phyloP scores from a whole-genome alignment of 2,797 vertebrate genomes.

The Phrynocephalus forsythii region DNA sequence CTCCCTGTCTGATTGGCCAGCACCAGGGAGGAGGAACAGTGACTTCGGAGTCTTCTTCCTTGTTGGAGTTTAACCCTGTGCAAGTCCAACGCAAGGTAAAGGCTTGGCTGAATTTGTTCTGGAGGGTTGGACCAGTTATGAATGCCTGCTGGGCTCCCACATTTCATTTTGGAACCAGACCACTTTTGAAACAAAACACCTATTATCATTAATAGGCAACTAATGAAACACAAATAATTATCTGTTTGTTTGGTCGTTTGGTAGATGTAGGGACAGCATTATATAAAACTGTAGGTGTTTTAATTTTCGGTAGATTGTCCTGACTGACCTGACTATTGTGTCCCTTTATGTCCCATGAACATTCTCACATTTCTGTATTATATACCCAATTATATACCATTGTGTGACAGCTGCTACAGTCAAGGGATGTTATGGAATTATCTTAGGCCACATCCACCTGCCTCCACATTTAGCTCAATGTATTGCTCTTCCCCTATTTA shows the following conservation, averaged over 20 bases:
- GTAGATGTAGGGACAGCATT: not conserved
- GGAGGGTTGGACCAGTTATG: too few relatives aligned
- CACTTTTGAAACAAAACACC: too few relatives aligned
- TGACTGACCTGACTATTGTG: not conserved
- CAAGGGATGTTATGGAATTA: not conserved
- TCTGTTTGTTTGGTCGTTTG: not conserved
- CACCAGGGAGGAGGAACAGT: too few relatives aligned
- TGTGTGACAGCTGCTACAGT: slow-evolving; percentile 10
- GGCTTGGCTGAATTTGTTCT: too few relatives aligned
- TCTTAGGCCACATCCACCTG: slow-evolving; percentile 36
- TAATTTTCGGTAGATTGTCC: not conserved
- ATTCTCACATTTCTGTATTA: not conserved
- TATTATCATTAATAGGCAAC: too few relatives aligned
- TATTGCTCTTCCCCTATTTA: slow-evolving; percentile 69
- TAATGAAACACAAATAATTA: not conserved
- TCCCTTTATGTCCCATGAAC: not conserved
- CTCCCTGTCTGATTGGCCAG: too few relatives aligned
- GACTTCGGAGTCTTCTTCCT: too few relatives aligned
- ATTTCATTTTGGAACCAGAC: too few relatives aligned
- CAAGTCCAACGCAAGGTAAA: too few relatives aligned
- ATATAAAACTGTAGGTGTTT: not conserved
- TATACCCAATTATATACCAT: slow-evolving; percentile 2
- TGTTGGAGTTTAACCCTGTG: too few relatives aligned
- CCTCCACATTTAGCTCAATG: slow-evolving; percentile 63
- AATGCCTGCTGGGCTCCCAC: too few relatives aligned